phyloP scores from a whole-genome alignment of 2,888 invertebrate genomes.

The Caenorhabditis parvicauda region DNA sequence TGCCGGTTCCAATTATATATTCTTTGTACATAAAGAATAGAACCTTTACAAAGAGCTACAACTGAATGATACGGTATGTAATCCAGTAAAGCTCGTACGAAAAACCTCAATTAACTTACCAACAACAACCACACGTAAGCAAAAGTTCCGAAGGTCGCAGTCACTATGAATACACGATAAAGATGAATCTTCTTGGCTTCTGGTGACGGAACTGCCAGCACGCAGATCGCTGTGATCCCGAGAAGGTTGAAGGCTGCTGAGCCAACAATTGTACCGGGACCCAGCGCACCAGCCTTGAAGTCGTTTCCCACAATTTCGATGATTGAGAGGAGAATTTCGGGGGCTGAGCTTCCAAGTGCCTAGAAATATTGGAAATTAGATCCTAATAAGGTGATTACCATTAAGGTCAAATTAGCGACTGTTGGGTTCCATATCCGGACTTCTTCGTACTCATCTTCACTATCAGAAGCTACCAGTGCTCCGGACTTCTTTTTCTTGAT shows the following conservation, averaged over 20 bases:
- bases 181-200: slow-evolving; percentile 42
- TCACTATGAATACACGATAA: slow-evolving; percentile 64
- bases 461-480: slow-evolving; percentile 11
- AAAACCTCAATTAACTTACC: slow-evolving; percentile 10
- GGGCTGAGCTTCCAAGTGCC: slow-evolving; percentile 69
- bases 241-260: slow-evolving; percentile 70
- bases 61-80: no score
- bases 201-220: slow-evolving; percentile 61
- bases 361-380: slow-evolving; percentile 1
- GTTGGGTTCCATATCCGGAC: slow-evolving; percentile 71
- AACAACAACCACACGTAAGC: slow-evolving; percentile 71
- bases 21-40: not conserved
- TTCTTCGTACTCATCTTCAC: slow-evolving; percentile 67
- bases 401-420: slow-evolving; percentile 69
- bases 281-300: slow-evolving; percentile 66
- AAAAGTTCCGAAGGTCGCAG: slow-evolving; percentile 65
- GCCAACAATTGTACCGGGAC: slow-evolving; percentile 70
- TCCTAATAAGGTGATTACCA: slow-evolving; percentile 53
- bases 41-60: no score
- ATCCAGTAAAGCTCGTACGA: not conserved
- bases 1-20: no score
- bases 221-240: slow-evolving; percentile 68
- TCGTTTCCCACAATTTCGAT: slow-evolving; percentile 70
- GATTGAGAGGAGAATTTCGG: slow-evolving; percentile 68
- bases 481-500: slow-evolving; percentile 64